Conservation (phyloP, 2,888 invertebrate genomes). For the Stenodema calcarata region DNA sequence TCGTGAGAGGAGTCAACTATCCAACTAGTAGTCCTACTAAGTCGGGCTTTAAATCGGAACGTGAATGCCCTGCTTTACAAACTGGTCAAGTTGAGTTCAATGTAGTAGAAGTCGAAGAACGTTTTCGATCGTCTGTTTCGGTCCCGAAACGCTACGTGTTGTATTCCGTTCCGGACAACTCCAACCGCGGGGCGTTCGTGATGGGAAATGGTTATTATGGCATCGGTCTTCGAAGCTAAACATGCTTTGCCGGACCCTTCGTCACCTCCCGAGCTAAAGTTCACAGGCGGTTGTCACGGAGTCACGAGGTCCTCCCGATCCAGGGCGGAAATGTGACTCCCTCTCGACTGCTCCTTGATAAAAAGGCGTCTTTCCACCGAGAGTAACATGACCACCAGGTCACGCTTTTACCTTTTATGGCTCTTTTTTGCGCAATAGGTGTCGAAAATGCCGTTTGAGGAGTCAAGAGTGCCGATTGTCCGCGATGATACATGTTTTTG, state of each 20-base stretch:
- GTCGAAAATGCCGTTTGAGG: background rate
- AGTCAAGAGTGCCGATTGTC: background rate
- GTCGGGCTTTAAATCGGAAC: too few relatives aligned
- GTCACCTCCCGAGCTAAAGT: background rate
- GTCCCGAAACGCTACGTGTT: too few relatives aligned
- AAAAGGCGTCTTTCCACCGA: background rate
- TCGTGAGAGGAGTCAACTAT: too few relatives aligned
- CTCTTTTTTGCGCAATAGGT: background rate
- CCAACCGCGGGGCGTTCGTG: background rate
- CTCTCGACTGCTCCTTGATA: background rate
- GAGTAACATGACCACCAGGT: background rate
- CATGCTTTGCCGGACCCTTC: background rate
- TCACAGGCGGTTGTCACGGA: background rate
- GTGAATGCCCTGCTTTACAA: too few relatives aligned
- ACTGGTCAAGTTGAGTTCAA: too few relatives aligned
- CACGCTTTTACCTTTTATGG: background rate
- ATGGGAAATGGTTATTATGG: background rate
- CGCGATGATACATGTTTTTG: too few relatives aligned
- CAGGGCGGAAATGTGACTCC: constrained; percentile 2
- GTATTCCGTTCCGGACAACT: background rate
- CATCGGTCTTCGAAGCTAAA: background rate
- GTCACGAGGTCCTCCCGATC: background rate
- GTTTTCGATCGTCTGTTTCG: too few relatives aligned
- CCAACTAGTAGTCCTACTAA: too few relatives aligned
- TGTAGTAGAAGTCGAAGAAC: too few relatives aligned